Conservation (phyloP, 1,140 invertebrate genomes). For the Pseudomyrmex sp. region DNA sequence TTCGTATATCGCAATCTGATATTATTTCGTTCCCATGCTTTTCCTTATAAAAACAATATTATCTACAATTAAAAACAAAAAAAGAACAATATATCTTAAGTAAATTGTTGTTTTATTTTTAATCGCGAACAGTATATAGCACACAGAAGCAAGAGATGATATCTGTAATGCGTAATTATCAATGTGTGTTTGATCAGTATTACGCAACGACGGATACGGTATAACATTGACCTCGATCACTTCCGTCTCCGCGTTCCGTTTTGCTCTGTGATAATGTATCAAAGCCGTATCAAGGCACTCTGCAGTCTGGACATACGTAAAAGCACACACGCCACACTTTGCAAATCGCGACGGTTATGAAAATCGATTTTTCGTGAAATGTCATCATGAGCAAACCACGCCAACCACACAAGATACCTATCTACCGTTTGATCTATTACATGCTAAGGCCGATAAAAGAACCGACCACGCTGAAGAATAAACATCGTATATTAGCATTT, state of each 20-base stretch:
- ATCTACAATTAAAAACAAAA: not conserved
- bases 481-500: no score
- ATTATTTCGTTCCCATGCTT: not conserved
- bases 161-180: not conserved
- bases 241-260: not conserved
- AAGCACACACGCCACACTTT: not conserved
- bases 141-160: not conserved
- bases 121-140: not conserved
- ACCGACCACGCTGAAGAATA: no score
- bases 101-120: not conserved
- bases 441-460: no score
- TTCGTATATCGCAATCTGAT: slow-evolving; percentile 62
- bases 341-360: slow-evolving; percentile 18
- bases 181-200: not conserved
- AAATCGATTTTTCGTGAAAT: slow-evolving; percentile 19
- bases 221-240: not conserved
- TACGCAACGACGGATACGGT: not conserved
- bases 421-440: no score
- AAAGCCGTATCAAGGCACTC: not conserved
- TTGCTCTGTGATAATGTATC: slow-evolving; percentile 13
- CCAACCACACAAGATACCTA: not conserved
- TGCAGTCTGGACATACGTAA: not conserved
- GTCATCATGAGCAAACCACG: slow-evolving; percentile 1
- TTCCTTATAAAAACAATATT: not conserved
- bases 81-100: not conserved